Evolutionary conservation across 2,113 vertebrate species (phyloP), one percentile per base, ranked within the genome.

Genomic region (Lepisosteus osseus): DNA sequence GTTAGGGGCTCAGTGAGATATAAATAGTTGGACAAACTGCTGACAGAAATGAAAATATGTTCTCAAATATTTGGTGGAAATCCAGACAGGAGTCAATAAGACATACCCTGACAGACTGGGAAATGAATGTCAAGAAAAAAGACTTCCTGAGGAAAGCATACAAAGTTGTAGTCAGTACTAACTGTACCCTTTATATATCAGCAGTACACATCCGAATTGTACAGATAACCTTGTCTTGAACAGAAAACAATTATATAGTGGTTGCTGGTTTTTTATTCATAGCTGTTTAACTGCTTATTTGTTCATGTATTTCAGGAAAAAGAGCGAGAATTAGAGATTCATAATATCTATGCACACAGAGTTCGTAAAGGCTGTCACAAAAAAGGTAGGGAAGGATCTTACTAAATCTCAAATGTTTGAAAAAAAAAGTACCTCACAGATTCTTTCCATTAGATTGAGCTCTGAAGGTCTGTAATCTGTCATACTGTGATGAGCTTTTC

Each of bases 291-390:
- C 3, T 62, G 0, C 6, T 3, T 79, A 65, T 72, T 59, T 70
- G 65, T 40, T 66, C 9, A 51, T 51, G 82, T 79, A 82, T 78
- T 72, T 75, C 56, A 92, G 92, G 91, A 91, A 70, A 91, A 87
- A 69, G 85, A 89, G 41, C 76, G 79, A 0, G 87, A 90, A 13
- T 83, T 93, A 55, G 82, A 87, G 14, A 69, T 79, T 51, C 81
- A 74, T 79, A 93, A 94, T 61, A 94, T 94, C 81, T 94, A 93
- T 66, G 76, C 85, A 55, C 87, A 90, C 59, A 69, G 77, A 77
- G 83, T 90, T 73, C 74, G 79, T 45, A 87, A 83, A 85, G 68
- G 65, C 14, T 47, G 7, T 2, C 56, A 29, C 51, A 78, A 70
- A 74, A 81, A 76, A 76, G 67, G 65, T 76, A 29, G 29, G 29